phyloP scores from a whole-genome alignment of 2,888 invertebrate species.

The Phyto melanocephala region DNA sequence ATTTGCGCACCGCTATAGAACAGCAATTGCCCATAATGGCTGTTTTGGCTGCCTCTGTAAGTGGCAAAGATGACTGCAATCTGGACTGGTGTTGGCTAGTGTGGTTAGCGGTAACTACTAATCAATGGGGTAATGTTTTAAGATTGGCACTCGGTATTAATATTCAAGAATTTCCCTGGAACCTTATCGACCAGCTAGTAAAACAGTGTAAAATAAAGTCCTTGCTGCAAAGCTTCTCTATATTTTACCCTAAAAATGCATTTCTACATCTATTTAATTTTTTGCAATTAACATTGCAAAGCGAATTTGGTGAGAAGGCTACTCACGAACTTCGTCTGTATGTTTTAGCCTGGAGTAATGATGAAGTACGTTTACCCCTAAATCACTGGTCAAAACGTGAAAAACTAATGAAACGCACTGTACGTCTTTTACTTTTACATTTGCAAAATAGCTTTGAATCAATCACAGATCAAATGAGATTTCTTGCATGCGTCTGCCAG shows the following conservation, averaged over 20 bases:
- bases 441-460: constrained; percentile 83
- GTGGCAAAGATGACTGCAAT: constrained; percentile 64
- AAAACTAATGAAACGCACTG: constrained; percentile 80
- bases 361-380: constrained; percentile 67
- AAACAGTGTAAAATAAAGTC: constrained; percentile 81
- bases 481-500: constrained; percentile 82
- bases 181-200: constrained; percentile 76
- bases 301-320: constrained; percentile 79
- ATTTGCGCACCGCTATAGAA: constrained; percentile 44
- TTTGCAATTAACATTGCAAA: constrained; percentile 80
- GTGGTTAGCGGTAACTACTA: constrained; percentile 75
- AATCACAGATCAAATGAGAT: constrained; percentile 82
- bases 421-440: constrained; percentile 82
- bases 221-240: constrained; percentile 83
- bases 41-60: constrained; percentile 73
- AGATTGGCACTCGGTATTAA: constrained; percentile 58
- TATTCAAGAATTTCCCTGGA: constrained; percentile 70
- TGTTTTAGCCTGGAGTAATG: constrained; percentile 74
- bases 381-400: constrained; percentile 79
- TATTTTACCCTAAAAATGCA: constrained; percentile 86
- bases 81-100: constrained; percentile 76
- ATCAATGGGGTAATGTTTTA: constrained; percentile 71
- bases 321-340: constrained; percentile 77
- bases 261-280: constrained; percentile 82
- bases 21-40: constrained; percentile 73